Conservation (phyloP, 2,888 invertebrate species). For the Argyresthia goedartella region DNA sequence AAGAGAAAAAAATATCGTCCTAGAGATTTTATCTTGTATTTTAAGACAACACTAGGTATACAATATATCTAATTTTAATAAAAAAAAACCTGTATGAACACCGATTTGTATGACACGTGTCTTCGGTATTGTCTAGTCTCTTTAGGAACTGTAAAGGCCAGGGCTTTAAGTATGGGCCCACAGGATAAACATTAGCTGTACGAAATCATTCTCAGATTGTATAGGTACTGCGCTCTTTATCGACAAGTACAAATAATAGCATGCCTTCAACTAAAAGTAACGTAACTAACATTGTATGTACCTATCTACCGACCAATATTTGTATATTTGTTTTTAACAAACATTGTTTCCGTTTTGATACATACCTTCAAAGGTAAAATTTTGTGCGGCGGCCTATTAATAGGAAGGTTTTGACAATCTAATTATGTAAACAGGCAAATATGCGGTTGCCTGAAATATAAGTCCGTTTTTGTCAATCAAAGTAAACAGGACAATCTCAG, state of each 20-base stretch:
- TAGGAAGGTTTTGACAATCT: too few relatives aligned
- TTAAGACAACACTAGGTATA: constrained; percentile 56
- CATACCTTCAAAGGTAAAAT: too few relatives aligned
- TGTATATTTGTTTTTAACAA: too few relatives aligned
- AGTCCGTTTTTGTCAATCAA: too few relatives aligned
- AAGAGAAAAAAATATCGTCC: constrained; percentile 63
- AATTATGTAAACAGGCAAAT: too few relatives aligned
- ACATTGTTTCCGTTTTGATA: too few relatives aligned
- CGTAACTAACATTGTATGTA: constrained; percentile 25
- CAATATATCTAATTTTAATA: constrained; percentile 23
- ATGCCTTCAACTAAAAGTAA: constrained; percentile 43
- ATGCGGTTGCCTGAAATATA: too few relatives aligned
- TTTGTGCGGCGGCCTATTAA: too few relatives aligned
- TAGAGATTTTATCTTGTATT: constrained; percentile 67
- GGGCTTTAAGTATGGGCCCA: constrained; percentile 25
- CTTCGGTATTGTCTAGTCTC: constrained; percentile 63
- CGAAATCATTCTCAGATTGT: background rate
- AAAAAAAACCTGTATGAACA: constrained; percentile 22
- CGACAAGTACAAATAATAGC: constrained; percentile 62
- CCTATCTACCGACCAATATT: background rate
- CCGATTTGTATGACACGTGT: constrained; percentile 48
- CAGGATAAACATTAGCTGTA: constrained; percentile 31
- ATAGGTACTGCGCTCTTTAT: constrained; percentile 15
- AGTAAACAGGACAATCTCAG: too few relatives aligned
- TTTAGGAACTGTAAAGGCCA: constrained; percentile 30